Conservation (phyloP, 2,888 invertebrate species). For the Acleris laterana region DNA sequence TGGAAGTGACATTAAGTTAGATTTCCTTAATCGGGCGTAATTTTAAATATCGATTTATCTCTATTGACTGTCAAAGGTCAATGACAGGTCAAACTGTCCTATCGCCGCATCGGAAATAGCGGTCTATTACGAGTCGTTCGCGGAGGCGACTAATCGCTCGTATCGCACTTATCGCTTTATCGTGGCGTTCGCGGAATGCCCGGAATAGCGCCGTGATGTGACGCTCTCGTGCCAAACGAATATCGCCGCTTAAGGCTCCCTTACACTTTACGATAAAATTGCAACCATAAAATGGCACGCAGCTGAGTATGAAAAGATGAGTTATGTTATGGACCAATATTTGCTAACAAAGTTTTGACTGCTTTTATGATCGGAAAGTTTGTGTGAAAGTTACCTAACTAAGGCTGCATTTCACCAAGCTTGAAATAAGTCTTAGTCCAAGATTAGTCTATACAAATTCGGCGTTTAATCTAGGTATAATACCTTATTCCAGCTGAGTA, state of each 20-base stretch:
- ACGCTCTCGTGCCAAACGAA: slow-evolving; percentile 31
- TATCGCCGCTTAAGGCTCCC: background rate
- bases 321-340: too few species aligned
- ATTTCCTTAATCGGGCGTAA: background rate
- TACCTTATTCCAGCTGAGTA: too few species aligned
- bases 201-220: slow-evolving; percentile 48
- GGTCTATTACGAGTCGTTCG: slow-evolving; percentile 13
- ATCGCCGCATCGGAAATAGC: slow-evolving; percentile 6
- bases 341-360: too few species aligned
- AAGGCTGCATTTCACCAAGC: too few species aligned
- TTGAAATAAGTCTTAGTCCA: too few species aligned
- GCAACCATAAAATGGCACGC: slow-evolving; percentile 1
- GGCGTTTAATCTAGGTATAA: too few species aligned
- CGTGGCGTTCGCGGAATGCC: slow-evolving; percentile 52
- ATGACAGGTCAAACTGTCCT: background rate
- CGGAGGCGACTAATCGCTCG: slow-evolving; percentile 20
- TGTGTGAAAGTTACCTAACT: too few species aligned
- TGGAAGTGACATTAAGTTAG: too few species aligned
- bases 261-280: slow-evolving; percentile 1
- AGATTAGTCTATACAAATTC: too few species aligned
- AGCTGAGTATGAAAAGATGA: too few species aligned
- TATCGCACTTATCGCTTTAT: slow-evolving; percentile 14
- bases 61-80: background rate
- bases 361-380: too few species aligned
- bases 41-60: background rate